These are phyloP conservation scores for Hydrochoerus hydrochaeris DNA, from an alignment of 2,113 vertebrate species.

Conservation along the genomic window DNA sequence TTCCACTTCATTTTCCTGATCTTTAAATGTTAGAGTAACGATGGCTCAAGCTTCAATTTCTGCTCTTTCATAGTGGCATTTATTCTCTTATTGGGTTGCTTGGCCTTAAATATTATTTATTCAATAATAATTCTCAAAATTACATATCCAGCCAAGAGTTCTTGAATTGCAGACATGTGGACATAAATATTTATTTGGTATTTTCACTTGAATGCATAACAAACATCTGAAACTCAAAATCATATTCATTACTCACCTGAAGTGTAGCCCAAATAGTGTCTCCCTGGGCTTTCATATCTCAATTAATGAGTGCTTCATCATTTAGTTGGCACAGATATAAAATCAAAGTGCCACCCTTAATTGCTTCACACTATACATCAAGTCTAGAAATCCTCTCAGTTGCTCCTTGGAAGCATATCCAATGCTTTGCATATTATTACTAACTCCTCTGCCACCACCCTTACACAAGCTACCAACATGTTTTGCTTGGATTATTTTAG, in stretches of 20 bases:
- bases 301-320: neutral
- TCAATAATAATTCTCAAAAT: neutral
- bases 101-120: neutral
- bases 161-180: neutral
- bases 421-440: neutral
- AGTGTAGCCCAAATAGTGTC: neutral
- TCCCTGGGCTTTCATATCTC: neutral
- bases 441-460: neutral
- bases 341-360: neutral
- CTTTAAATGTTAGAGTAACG: neutral
- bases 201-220: neutral
- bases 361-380: neutral
- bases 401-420: neutral
- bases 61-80: neutral
- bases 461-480: neutral
- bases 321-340: neutral
- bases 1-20: neutral
- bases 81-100: neutral
- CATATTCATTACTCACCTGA: neutral
- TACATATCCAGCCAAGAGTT: neutral
- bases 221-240: neutral
- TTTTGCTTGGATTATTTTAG: neutral
- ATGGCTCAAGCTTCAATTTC: neutral
- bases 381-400: neutral
- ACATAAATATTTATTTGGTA: neutral